These are phyloP conservation scores for Phengaris alcon DNA, from an alignment of 2,888 invertebrate species.

Conservation along the genomic window DNA sequence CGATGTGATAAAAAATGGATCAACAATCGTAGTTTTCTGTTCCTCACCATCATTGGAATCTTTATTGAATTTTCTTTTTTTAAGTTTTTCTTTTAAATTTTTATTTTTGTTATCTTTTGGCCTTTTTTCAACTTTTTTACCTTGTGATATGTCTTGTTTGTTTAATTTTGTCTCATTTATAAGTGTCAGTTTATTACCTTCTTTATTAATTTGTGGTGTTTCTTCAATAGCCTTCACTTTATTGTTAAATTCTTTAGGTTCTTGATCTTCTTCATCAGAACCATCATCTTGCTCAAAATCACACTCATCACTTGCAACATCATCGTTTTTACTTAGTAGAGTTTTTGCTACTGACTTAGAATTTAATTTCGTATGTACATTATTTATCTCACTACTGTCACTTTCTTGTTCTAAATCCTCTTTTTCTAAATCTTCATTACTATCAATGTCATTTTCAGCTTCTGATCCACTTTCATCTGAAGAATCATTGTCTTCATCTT, in stretches of 20 bases:
- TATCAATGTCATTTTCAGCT: slow-evolving; percentile 28
- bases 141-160: slow-evolving; percentile 5
- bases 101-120: slow-evolving; percentile 59
- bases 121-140: slow-evolving; percentile 47
- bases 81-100: slow-evolving; percentile 62
- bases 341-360: neutral
- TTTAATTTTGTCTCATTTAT: slow-evolving; percentile 8
- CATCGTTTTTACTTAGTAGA: slow-evolving; percentile 25
- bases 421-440: slow-evolving; percentile 29
- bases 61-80: slow-evolving; percentile 59
- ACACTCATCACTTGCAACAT: slow-evolving; percentile 17
- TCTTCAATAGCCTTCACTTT: neutral
- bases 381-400: neutral
- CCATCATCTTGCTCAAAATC: slow-evolving; percentile 8
- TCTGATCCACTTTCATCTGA: slow-evolving; percentile 32
- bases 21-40: slow-evolving; percentile 57
- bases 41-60: slow-evolving; percentile 43
- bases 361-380: slow-evolving; percentile 1
- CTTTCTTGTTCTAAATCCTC: neutral
- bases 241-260: neutral
- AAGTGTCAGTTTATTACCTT: neutral
- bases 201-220: slow-evolving; percentile 9
- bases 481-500: slow-evolving; percentile 33
- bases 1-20: slow-evolving; percentile 71
- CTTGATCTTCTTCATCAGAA: neutral